Percentiles rank a stretch among this genome's conserved stretches.
Conservation (phyloP, 2,113 vertebrate genomes). For the Myotis davidii region DNA sequence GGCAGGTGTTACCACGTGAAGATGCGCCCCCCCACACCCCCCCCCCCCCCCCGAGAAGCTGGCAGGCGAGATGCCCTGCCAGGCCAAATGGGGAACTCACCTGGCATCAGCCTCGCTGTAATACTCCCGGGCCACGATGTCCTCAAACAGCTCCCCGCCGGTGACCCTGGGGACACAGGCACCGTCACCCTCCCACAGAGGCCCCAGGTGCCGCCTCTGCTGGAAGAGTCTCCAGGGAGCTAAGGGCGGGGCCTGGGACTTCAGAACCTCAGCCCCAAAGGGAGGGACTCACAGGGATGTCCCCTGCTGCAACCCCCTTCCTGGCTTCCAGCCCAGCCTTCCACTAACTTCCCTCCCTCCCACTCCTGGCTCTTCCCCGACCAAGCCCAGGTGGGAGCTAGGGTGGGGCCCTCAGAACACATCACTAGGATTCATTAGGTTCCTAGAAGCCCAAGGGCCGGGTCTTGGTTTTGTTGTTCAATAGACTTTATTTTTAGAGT, state of each 20-base stretch:
- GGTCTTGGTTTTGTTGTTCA: background rate
- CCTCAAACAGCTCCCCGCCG: constrained; percentile 89
- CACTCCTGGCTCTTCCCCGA: fast-evolving
- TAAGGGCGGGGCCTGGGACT: background rate
- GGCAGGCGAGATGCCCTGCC: too few species aligned
- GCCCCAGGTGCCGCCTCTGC: background rate
- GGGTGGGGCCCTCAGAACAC: background rate
- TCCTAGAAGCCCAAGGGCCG: background rate
- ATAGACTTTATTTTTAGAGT: background rate
- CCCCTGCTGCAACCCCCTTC: background rate
- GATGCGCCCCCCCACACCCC: background rate
- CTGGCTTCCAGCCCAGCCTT: background rate
- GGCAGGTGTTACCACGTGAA: background rate
- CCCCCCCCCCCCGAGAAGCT: background rate
- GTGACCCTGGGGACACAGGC: constrained; percentile 83
- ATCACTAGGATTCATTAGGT: background rate
- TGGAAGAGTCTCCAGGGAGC: background rate
- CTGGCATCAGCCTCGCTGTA: constrained; percentile 91
- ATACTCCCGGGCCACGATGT: constrained; percentile 90
- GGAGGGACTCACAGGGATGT: too few species aligned
- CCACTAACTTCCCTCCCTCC: too few species aligned
- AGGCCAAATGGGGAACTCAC: constrained; percentile 75
- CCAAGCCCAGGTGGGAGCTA: background rate
- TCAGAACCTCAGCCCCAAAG: background rate
- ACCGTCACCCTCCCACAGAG: background rate